phyloP scores from a whole-genome alignment of 2,797 vertebrate genomes.

The Squalus acanthias region DNA sequence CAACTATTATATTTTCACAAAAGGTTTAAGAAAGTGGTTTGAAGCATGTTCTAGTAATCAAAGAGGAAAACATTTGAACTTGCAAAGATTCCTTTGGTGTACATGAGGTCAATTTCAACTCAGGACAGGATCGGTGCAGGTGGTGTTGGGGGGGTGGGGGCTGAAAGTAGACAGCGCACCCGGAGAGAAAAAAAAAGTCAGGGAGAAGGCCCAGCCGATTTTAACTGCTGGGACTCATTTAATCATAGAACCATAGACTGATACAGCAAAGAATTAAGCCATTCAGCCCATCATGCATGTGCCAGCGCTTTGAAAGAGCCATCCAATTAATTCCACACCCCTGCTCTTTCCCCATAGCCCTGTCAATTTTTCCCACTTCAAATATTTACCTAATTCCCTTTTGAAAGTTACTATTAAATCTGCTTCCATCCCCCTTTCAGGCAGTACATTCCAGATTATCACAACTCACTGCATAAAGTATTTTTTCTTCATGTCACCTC shows the following conservation, averaged over 20 bases:
- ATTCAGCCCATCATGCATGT: not conserved
- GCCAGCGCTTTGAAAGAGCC: no score
- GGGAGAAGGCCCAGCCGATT: not conserved
- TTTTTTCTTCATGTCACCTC: not conserved
- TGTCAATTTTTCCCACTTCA: not conserved
- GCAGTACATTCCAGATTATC: not conserved
- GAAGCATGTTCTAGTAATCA: not conserved
- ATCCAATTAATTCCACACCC: not conserved
- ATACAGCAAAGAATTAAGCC: not conserved
- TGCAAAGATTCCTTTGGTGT: not conserved
- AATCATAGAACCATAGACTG: not conserved
- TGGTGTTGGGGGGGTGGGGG: not conserved
- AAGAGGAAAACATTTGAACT: not conserved
- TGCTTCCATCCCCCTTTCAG: not conserved
- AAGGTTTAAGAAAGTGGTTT: not conserved
- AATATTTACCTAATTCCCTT: not conserved
- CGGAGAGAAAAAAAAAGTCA: not conserved
- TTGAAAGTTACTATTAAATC: not conserved
- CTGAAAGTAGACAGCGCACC: not conserved
- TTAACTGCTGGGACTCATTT: not conserved
- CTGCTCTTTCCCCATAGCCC: not conserved
- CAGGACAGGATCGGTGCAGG: no score
- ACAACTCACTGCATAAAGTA: not conserved
- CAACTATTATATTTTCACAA: not conserved
- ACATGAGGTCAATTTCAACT: not conserved